Conservation (phyloP, 1,140 invertebrate species). For the Drosophila suzukii region DNA sequence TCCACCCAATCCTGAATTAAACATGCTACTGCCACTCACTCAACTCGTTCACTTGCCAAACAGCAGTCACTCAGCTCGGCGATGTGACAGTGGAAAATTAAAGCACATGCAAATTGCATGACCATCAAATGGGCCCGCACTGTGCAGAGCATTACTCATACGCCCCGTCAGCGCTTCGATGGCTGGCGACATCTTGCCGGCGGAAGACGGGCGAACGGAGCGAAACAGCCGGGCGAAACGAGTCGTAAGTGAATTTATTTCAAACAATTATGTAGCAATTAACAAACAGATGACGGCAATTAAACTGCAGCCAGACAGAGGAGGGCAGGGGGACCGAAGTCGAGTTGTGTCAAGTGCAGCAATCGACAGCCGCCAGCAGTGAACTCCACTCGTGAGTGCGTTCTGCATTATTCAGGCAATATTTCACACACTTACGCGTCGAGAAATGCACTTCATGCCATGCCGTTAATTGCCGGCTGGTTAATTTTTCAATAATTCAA, state of each 20-base stretch:
- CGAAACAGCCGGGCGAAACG: constrained; percentile 4
- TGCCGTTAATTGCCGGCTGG: constrained; percentile 39
- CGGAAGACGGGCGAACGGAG: constrained; percentile 3
- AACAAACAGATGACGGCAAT: constrained; percentile 81
- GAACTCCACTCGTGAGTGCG: constrained; percentile 23
- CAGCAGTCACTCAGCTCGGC: constrained; percentile 15
- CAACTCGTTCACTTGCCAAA: constrained; percentile 17
- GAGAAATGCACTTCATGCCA: constrained; percentile 40
- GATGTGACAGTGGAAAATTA: constrained; percentile 41
- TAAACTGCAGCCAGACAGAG: constrained; percentile 41
- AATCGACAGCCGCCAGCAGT: constrained; percentile 39
- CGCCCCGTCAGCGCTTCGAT: constrained; percentile 62
- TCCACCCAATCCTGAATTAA: constrained; percentile 18
- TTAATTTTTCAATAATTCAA: constrained; percentile 83
- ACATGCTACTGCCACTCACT: constrained; percentile 37
- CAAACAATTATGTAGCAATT: constrained; percentile 82
- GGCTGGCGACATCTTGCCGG: constrained; percentile 36
- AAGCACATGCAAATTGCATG: constrained; percentile 61
- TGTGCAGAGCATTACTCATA: constrained; percentile 67
- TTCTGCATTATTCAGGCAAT: constrained; percentile 72
- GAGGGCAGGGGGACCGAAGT: background rate
- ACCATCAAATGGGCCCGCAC: constrained; percentile 34
- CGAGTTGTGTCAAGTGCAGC: constrained; percentile 45
- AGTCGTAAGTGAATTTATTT: constrained; percentile 77
- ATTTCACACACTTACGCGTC: constrained; percentile 51